Base-by-base conservation (phyloP, 2,113 vertebrate species). In the Microcebus ravelobensis region DNA sequence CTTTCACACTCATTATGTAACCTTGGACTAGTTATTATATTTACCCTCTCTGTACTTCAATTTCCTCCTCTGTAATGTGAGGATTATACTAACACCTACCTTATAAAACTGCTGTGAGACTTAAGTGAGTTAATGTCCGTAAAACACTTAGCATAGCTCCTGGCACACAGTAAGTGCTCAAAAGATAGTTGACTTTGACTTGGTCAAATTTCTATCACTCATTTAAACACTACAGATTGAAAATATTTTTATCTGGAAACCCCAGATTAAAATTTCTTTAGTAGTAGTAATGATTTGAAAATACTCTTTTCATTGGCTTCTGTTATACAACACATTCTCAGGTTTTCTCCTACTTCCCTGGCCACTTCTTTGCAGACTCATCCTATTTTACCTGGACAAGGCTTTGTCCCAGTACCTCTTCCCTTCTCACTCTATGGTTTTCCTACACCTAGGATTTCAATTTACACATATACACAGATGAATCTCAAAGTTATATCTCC, bases 141-240 rank as follows among this genome's bases (percentile, higher is more conserved):
- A 57, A 85, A 91, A 63, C 25, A 81, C 31, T 82, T 36, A 48
- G 10, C 18, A 39, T 76, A 70, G 70, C 14, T 27, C 23, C 70
- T 84, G 23, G 11, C 31, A 63, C 9, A 81, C 3, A 88, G 18
- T 79, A 90, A 87, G 59, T 20, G 27, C 18, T 87, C 57, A 63
- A 61, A 92, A 89, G 67, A 39, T 17, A 39, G 12, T 63, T 52
- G 21, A 76, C 61, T 65, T 94, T 67, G 29, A n/a, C 59, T 86
- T 68, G 70, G 9, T 94, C 71, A 95, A 93, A 59, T 86, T 65
- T 81, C 29, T 86, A 31, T 92, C 39, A 81, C 11, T 96, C 70
- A 79, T 70, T 76, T 94, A 63, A 87, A 74, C 25, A 87, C 21
- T 74, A n/a, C 61, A 87, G 29, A 77, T 14, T 77, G 55, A 90